Base-by-base conservation (phyloP, 1,140 invertebrate species). In the Cyclargus thomasi region DNA sequence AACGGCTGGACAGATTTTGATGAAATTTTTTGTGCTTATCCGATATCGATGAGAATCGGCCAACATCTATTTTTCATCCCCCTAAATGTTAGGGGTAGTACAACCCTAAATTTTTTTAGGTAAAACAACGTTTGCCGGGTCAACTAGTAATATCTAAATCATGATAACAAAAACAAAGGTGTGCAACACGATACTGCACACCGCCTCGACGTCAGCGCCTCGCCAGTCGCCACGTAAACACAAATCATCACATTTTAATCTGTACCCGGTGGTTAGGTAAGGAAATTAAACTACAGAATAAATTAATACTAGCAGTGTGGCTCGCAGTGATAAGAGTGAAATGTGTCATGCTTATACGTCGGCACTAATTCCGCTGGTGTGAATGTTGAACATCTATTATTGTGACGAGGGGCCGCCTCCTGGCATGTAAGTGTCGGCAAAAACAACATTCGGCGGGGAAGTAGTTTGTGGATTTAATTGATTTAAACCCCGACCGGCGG, bases 401-500 rank as follows among this genome's bases (percentile, higher is more conserved):
- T 59, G 18, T 59, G 55, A 59, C 55, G 55, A 59, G 55, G 55
- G 55, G 55, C 17, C 20, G 55, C 20, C 55, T 17, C n/a, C n/a
- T 17, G 55, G 55, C 55, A 21, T 20, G 55, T 59, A 59, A 59
- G 20, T 18, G 55, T 59, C 18, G 55, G 55, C 55, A 59, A 59
- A 59, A 59, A 59, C 55, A 59, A 18, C 18, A 21, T 59, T 59
- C 18, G 18, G 18, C 55, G 55, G 55, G 5, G 10, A 59, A 59
- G 18, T 59, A 59, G 55, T 59, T 59, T 75, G 17, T 66, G 53
- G 75, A 75, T 72, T 67, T 67, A 70, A 70, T 73, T 73, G 68
- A 62, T 72, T 67, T 69, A 65, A 70, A 63, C 63, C 63, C 69
- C 21, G 68, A 63, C 17, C 18, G 29, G 62, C 65, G 67, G 59